A percentile compares a stretch with the other conserved stretches of the same genome.
These are phyloP conservation scores for Zosterops borbonicus DNA, from an alignment of 2,113 vertebrate genomes.

Conservation along the genomic window DNA sequence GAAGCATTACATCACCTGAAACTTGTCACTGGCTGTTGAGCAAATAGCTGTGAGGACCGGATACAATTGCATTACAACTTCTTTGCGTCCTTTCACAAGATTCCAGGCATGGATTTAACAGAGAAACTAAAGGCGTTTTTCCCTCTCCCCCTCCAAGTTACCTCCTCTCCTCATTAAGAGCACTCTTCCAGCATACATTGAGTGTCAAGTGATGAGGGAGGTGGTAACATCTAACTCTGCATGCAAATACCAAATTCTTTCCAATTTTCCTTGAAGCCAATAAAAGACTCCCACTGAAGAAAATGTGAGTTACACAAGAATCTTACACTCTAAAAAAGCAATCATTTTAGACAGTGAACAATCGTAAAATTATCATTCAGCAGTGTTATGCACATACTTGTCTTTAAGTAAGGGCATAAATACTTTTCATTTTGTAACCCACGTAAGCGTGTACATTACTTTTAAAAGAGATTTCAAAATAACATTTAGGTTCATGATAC, in stretches of 20 bases:
- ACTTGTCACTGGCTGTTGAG: conserved; percentile 20
- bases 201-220: not conserved
- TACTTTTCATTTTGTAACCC: not conserved
- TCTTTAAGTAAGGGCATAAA: not conserved
- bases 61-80: not conserved
- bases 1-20: conserved; percentile 38
- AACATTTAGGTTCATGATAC: not conserved
- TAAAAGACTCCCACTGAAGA: not conserved
- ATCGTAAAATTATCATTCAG: not conserved
- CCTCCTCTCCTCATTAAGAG: not conserved
- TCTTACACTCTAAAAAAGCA: not conserved
- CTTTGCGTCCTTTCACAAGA: conserved; percentile 3
- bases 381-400: not conserved
- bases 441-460: not conserved
- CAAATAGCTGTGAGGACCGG: not conserved
- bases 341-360: conserved; percentile 15
- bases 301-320: not conserved
- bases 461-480: not conserved
- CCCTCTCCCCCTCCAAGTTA: not conserved
- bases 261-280: not conserved
- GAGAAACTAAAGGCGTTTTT: not conserved
- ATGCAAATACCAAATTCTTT: not conserved
- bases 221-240: not conserved
- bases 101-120: not conserved
- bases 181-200: not conserved